Conservation (phyloP, 2,113 vertebrate genomes). For the Rhea americana region DNA sequence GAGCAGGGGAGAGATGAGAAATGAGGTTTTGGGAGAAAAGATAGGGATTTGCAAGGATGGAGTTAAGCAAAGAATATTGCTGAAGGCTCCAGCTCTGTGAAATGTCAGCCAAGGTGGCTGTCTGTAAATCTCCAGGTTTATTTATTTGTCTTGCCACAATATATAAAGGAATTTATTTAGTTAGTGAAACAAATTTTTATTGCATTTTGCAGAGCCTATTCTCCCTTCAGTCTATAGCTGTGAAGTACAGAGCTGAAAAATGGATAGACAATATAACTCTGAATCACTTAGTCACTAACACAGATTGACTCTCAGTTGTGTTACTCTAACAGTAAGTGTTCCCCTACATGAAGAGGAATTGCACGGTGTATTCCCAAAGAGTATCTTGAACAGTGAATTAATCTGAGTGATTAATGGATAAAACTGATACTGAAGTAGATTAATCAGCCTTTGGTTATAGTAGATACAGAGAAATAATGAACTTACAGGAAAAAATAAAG, state of each 20-base stretch:
- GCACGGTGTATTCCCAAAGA: constrained; percentile 31
- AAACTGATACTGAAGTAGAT: background rate
- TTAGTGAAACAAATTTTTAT: constrained; percentile 59
- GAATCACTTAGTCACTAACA: constrained; percentile 23
- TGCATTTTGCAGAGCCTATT: constrained; percentile 52
- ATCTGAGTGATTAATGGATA: constrained; percentile 12
- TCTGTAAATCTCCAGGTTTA: constrained; percentile 62
- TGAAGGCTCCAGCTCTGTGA: constrained; percentile 50
- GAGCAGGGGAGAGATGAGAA: constrained; percentile 40
- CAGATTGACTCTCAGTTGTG: background rate
- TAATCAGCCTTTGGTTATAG: constrained; percentile 5
- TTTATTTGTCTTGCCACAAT: constrained; percentile 72
- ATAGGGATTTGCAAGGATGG: constrained; percentile 43
- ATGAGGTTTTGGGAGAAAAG: constrained; percentile 46
- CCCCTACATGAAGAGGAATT: constrained; percentile 21
- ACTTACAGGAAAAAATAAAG: background rate
- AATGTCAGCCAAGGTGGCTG: constrained; percentile 70
- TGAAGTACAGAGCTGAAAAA: background rate
- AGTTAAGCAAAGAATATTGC: constrained; percentile 62
- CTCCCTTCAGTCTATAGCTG: constrained; percentile 22
- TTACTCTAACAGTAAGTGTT: constrained; percentile 29
- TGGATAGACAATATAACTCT: background rate
- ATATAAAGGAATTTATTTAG: constrained; percentile 68
- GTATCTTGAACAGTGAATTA: background rate
- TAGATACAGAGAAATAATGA: background rate